Evolutionary conservation across 2,797 vertebrate genomes (phyloP).

Genomic region (Gobio occitaniae): DNA sequence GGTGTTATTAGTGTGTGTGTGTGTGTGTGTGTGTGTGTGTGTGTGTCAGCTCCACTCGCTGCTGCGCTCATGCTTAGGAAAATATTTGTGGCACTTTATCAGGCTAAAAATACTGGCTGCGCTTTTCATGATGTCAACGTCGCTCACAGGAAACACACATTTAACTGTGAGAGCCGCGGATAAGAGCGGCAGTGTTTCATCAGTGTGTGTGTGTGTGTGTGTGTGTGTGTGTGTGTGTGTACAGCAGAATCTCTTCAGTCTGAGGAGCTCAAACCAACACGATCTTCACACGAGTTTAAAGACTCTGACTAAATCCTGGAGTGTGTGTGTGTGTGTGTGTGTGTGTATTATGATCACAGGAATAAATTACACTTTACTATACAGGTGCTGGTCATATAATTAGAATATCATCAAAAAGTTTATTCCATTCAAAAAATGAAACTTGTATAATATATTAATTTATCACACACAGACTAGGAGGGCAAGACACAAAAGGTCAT

Average conservation of each 20-base stretch:
- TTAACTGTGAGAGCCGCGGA: background rate
- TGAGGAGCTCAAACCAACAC: background rate
- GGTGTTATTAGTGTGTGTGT: background rate
- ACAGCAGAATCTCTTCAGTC: slow-evolving; percentile 4
- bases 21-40: too few species aligned
- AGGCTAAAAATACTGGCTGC: slow-evolving; percentile 88
- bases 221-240: background rate
- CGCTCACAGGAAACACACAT: slow-evolving; percentile 68
- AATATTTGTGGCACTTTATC: slow-evolving; percentile 80
- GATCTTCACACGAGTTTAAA: too few species aligned
- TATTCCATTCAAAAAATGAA: too few species aligned
- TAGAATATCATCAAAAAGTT: too few species aligned
- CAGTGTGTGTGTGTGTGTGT: background rate
- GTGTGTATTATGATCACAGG: background rate
- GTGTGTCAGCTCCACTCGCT: slow-evolving; percentile 51
- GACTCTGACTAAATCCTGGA: too few species aligned
- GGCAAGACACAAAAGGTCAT: too few species aligned
- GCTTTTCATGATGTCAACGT: slow-evolving; percentile 84
- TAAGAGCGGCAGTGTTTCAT: slow-evolving; percentile 2
- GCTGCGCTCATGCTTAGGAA: slow-evolving; percentile 67
- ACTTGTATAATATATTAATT: too few species aligned
- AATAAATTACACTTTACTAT: background rate
- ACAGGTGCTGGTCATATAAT: too few species aligned
- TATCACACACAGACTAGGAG: too few species aligned
- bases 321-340: background rate